Conservation (phyloP, 2,113 vertebrate species). For the Nesogale talazaci region DNA sequence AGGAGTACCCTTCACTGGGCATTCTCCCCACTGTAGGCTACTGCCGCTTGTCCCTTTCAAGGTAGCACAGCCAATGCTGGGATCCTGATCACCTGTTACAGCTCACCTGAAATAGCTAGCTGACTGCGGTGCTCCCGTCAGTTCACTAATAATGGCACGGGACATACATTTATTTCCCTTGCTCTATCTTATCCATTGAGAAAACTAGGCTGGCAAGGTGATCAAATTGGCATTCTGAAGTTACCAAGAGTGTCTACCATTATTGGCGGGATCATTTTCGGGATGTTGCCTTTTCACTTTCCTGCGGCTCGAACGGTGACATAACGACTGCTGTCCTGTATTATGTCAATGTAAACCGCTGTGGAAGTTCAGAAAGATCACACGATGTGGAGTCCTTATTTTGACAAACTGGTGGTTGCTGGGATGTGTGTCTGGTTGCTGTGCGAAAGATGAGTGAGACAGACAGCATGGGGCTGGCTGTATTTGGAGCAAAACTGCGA, state of each 20-base stretch:
- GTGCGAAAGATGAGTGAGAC: background rate
- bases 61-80: background rate
- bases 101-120: background rate
- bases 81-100: background rate
- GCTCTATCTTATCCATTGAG: background rate
- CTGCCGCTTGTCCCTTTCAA: background rate
- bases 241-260: background rate
- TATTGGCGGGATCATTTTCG: background rate
- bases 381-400: background rate
- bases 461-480: background rate
- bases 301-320: too few relatives aligned
- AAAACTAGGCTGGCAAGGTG: background rate
- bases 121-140: background rate
- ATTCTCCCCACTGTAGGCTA: background rate
- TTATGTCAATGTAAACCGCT: background rate
- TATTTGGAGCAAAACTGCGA: background rate
- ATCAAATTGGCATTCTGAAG: background rate
- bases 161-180: background rate
- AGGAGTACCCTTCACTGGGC: background rate
- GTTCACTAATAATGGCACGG: background rate
- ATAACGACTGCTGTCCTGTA: background rate
- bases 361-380: background rate
- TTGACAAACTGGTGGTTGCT: background rate
- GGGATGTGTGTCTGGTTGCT: background rate
- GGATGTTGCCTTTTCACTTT: background rate